Percentiles rank a stretch among this genome's conserved stretches.
These are phyloP conservation scores for Ianthella basta DNA, from an alignment of 37 sponge, comb jelly and placozoan species.

Conservation along the genomic window DNA sequence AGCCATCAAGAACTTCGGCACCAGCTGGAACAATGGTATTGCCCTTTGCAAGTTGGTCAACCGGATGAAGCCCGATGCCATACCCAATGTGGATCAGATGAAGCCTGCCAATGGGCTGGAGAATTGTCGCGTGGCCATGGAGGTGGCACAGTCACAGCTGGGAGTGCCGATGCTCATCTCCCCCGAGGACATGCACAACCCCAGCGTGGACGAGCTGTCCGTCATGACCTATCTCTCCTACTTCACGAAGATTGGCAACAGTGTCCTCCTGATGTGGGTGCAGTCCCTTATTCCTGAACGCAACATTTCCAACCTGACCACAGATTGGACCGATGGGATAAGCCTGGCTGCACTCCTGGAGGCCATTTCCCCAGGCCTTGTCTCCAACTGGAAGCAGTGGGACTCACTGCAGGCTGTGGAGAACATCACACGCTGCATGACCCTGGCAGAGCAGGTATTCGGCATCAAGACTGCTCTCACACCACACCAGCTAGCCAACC, in stretches of 20 bases:
- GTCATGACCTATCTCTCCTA: conserved; percentile 92
- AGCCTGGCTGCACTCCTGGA: conserved; percentile 83
- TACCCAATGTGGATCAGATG: conserved; percentile 73
- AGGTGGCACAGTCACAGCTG: conserved; percentile 69
- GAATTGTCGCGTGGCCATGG: conserved; percentile 76
- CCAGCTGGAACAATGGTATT: conserved; percentile 89
- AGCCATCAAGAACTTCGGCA: conserved; percentile 72
- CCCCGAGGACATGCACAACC: conserved; percentile 82
- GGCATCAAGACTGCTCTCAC: conserved; percentile 59
- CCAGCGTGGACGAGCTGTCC: conserved; percentile 84
- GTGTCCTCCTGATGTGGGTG: conserved; percentile 79
- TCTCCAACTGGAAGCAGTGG: conserved; percentile 65
- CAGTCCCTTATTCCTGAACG: conserved; percentile 69
- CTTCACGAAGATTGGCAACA: conserved; percentile 67
- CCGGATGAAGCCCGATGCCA: conserved; percentile 71
- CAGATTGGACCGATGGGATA: conserved; percentile 87
- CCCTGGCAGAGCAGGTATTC: conserved; percentile 51
- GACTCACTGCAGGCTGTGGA: conserved; percentile 57
- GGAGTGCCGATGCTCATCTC: conserved; percentile 70
- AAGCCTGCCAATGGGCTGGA: conserved; percentile 55
- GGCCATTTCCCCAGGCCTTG: conserved; percentile 68
- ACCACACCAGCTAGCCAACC: conserved; percentile 69
- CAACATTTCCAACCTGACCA: conserved; percentile 77
- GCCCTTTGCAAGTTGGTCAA: conserved; percentile 70
- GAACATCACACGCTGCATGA: conserved; percentile 58